Percentiles rank a stretch among this genome's conserved stretches.
Evolutionary conservation across 2,888 invertebrate species (phyloP).

Genomic region (Drosophila aldrichi): DNA sequence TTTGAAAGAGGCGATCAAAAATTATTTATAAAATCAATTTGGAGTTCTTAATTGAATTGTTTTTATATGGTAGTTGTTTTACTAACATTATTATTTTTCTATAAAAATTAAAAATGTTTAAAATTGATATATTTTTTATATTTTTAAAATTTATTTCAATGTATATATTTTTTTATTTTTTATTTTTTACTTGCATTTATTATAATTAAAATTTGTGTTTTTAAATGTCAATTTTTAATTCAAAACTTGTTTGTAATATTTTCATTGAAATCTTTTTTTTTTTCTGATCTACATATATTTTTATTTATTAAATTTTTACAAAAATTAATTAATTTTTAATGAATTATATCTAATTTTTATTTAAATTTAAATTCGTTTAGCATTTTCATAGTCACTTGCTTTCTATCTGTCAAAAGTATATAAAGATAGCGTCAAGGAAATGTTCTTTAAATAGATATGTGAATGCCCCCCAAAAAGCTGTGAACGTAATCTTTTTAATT

Average conservation of each 20-base stretch:
- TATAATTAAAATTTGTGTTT: too few species aligned
- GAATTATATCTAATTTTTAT: background rate
- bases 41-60: background rate
- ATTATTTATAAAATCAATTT: background rate
- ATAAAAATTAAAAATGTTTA: too few species aligned
- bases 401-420: background rate
- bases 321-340: background rate
- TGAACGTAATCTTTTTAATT: conserved; percentile 26
- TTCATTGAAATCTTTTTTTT: too few species aligned
- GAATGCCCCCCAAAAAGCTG: background rate
- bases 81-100: too few species aligned
- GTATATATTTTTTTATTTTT: too few species aligned
- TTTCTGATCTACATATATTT: background rate
- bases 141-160: too few species aligned
- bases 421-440: background rate
- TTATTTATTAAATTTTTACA: background rate
- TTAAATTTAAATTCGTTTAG: background rate
- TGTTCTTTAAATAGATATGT: background rate
- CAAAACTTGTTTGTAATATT: background rate
- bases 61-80: background rate
- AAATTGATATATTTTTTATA: too few species aligned
- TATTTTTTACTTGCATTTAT: too few species aligned
- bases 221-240: too few species aligned
- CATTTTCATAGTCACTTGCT: background rate
- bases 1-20: background rate